These are phyloP conservation scores for Odontesthes bonariensis DNA, from an alignment of 2,113 vertebrate genomes.

Conservation along the genomic window DNA sequence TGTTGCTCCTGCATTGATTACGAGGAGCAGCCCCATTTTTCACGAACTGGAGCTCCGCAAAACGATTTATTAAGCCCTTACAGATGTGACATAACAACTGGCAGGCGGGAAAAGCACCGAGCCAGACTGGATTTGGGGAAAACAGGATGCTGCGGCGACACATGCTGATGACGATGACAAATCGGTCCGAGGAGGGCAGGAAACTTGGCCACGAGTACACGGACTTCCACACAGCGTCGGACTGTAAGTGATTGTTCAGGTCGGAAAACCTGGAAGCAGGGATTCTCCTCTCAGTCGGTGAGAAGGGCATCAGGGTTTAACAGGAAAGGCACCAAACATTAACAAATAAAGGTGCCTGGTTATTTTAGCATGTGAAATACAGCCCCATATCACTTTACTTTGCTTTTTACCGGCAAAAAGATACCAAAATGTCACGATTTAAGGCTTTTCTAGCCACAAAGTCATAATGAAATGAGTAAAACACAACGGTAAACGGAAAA, in stretches of 20 bases:
- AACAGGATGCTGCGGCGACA: conserved; percentile 15
- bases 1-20: conserved; percentile 71
- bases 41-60: conserved; percentile 44
- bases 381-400: too few species aligned
- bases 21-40: conserved; percentile 60
- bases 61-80: conserved; percentile 70
- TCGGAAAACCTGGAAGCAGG: background rate
- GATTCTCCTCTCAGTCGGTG: too few species aligned
- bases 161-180: conserved; percentile 26
- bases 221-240: too few species aligned
- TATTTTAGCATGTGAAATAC: too few species aligned
- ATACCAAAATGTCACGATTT: too few species aligned
- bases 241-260: background rate
- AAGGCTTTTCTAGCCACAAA: too few species aligned
- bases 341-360: too few species aligned
- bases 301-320: too few species aligned
- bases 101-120: background rate
- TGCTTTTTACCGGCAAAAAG: too few species aligned
- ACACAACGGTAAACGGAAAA: too few species aligned
- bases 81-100: conserved; percentile 62
- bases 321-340: too few species aligned
- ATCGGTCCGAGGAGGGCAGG: background rate
- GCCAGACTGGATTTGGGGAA: conserved; percentile 8
- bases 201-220: background rate
- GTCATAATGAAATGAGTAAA: too few species aligned